These are phyloP conservation scores for Lasioglossum lativentre DNA, from an alignment of 2,888 invertebrate species.

Conservation along the genomic window DNA sequence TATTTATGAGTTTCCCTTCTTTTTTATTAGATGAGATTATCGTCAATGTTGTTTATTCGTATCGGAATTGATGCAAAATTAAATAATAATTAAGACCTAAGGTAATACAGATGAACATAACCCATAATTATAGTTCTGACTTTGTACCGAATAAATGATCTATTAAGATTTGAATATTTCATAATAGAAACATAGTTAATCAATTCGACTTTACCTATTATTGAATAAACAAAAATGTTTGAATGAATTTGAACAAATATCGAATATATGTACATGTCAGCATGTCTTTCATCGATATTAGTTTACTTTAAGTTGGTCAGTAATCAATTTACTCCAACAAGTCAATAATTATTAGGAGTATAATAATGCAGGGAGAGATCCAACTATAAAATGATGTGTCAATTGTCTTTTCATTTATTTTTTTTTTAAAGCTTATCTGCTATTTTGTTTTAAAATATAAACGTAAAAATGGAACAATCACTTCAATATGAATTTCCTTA, in stretches of 20 bases:
- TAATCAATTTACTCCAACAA: not conserved
- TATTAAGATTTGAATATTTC: not conserved
- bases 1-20: not conserved
- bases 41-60: not conserved
- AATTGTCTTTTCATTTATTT: slow-evolving; percentile 53
- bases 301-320: not conserved
- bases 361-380: slow-evolving; percentile 17
- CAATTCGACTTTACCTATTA: not conserved
- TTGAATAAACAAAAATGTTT: too few species aligned
- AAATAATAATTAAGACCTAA: not conserved
- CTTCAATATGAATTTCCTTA: slow-evolving; percentile 64
- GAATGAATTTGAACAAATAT: not conserved
- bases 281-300: not conserved
- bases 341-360: not conserved
- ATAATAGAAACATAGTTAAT: not conserved
- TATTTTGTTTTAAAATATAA: slow-evolving; percentile 68
- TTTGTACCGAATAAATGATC: not conserved
- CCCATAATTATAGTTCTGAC: slow-evolving; percentile 11
- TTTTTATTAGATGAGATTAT: not conserved
- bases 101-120: slow-evolving; percentile 23
- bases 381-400: slow-evolving; percentile 23
- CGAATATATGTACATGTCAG: not conserved
- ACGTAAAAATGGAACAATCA: slow-evolving; percentile 70
- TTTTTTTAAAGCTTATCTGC: slow-evolving; percentile 50
- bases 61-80: not conserved